Conservation (phyloP, 2,113 vertebrate genomes). For the Amphiprion percula region DNA sequence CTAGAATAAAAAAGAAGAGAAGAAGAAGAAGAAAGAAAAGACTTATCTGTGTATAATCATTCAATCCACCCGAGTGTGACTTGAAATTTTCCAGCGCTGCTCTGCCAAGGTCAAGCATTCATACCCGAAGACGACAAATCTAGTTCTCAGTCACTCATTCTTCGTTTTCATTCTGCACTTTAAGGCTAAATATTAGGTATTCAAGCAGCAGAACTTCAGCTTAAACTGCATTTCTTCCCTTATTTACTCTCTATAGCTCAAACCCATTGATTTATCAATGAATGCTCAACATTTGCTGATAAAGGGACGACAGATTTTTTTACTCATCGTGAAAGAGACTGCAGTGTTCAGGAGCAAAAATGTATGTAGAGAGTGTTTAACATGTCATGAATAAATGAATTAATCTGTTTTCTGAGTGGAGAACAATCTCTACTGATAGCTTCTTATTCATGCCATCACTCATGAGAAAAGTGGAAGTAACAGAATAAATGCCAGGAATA, state of each 20-base stretch:
- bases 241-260: conserved; percentile 1
- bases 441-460: background rate
- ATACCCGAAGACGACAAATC: background rate
- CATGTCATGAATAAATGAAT: background rate
- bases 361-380: background rate
- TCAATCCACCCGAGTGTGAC: background rate
- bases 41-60: conserved; percentile 2
- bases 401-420: background rate
- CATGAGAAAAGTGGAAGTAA: background rate
- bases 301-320: background rate
- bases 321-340: background rate
- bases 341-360: no score
- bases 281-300: background rate
- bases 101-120: conserved; percentile 36
- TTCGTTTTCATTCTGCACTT: conserved; percentile 20
- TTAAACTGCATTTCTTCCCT: background rate
- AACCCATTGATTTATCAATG: background rate
- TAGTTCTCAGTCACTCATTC: background rate
- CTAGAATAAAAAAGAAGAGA: background rate
- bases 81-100: conserved; percentile 3
- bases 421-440: background rate
- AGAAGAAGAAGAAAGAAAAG: conserved; percentile 4
- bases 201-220: conserved; percentile 6
- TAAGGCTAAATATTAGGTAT: background rate
- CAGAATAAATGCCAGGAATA: background rate